These are phyloP conservation scores for Drosophila nigricruria DNA, from an alignment of 2,888 invertebrate species.

Conservation along the genomic window DNA sequence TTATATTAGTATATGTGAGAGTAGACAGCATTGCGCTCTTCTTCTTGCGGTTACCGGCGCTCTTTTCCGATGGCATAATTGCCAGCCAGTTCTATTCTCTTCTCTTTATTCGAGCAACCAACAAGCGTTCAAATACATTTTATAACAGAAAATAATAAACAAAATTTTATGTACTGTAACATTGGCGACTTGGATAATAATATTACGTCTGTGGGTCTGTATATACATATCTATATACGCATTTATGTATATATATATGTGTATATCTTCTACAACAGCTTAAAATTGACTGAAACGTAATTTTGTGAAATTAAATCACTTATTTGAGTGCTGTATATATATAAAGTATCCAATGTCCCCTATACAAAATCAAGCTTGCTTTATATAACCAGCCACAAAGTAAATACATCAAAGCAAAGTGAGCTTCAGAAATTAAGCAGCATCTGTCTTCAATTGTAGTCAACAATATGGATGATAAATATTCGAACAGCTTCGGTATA, in stretches of 20 bases:
- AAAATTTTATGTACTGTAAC: conserved; percentile 5
- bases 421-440: background rate
- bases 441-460: background rate
- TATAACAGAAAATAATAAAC: conserved; percentile 5
- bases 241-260: too few species aligned
- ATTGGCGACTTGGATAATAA: conserved; percentile 12
- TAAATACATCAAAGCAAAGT: background rate
- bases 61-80: conserved; percentile 35
- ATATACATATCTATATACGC: too few species aligned
- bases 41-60: conserved; percentile 14
- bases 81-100: conserved; percentile 32
- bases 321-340: background rate
- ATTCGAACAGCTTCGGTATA: background rate
- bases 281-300: background rate
- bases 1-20: background rate
- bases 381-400: background rate
- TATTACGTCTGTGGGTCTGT: background rate
- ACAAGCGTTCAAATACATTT: conserved; percentile 17
- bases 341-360: background rate
- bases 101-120: conserved; percentile 32
- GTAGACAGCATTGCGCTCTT: conserved; percentile 31
- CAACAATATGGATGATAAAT: background rate
- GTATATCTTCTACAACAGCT: background rate
- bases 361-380: background rate
- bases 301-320: background rate